Evolutionary conservation across 1,140 invertebrate genomes (phyloP).

Genomic region (Drosophila trapezifrons): DNA sequence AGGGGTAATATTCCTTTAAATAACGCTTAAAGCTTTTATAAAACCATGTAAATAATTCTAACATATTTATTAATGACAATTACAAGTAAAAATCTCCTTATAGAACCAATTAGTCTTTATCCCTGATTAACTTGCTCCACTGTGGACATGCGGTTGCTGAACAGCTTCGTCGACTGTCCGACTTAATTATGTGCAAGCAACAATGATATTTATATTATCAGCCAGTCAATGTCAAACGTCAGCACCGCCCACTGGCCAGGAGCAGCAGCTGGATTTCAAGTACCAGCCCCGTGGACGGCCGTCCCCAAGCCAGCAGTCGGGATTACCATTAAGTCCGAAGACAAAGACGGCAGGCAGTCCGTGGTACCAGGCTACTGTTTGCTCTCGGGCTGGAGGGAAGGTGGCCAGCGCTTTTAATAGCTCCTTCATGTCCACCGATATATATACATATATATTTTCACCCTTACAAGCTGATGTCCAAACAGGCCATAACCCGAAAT

Average conservation of each 20-base stretch:
- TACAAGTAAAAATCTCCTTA: neutral
- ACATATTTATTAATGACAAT: neutral
- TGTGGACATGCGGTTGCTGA: slow-evolving; percentile 41
- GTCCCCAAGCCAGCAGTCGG: slow-evolving; percentile 18
- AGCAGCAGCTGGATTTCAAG: slow-evolving; percentile 15
- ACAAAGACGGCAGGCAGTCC: slow-evolving; percentile 34
- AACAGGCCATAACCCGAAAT: slow-evolving; percentile 42
- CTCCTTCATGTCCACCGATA: slow-evolving; percentile 19
- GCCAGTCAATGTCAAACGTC: slow-evolving; percentile 61
- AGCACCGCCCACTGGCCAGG: slow-evolving; percentile 36
- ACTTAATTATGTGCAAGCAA: slow-evolving; percentile 80
- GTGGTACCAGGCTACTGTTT: slow-evolving; percentile 28
- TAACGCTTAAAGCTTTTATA: neutral
- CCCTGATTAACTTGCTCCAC: slow-evolving; percentile 10
- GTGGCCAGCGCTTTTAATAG: slow-evolving; percentile 38
- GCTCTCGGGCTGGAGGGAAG: neutral
- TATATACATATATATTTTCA: slow-evolving; percentile 1
- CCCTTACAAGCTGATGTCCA: slow-evolving; percentile 7
- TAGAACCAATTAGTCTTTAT: neutral
- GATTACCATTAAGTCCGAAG: slow-evolving; percentile 50
- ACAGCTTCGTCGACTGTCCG: slow-evolving; percentile 62
- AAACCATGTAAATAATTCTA: neutral
- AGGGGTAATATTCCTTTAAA: no score
- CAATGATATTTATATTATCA: slow-evolving; percentile 82
- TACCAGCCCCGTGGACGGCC: no score